These are phyloP conservation scores for Pseudotriccus pelzelni DNA, from an alignment of 2,797 vertebrate species.

Conservation along the genomic window DNA sequence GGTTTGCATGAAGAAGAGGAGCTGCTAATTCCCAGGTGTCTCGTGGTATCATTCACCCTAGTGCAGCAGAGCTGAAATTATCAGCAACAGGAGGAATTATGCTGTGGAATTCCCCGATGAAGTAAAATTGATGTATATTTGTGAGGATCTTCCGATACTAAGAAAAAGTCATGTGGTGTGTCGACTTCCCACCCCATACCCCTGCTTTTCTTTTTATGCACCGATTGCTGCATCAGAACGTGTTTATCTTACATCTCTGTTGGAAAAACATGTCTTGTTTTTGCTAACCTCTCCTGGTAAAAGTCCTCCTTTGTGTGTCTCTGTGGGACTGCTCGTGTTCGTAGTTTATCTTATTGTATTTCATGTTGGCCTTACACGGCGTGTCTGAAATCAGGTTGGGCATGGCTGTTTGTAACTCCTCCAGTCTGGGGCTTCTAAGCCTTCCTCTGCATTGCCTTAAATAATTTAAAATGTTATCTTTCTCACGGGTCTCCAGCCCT, in stretches of 20 bases:
- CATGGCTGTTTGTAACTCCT: background rate
- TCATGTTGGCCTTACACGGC: background rate
- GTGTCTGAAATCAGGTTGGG: background rate
- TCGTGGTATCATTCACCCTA: background rate
- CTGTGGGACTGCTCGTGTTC: background rate
- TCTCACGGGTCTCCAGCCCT: background rate
- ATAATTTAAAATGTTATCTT: slow-evolving; percentile 1
- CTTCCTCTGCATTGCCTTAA: background rate
- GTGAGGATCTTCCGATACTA: background rate
- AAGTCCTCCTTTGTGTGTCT: background rate
- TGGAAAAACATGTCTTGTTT: background rate
- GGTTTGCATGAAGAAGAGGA: background rate
- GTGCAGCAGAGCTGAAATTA: background rate
- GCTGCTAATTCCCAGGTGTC: background rate
- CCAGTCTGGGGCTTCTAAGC: background rate
- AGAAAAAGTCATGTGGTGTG: background rate
- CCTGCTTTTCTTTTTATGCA: background rate
- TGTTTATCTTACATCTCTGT: background rate
- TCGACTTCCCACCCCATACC: background rate
- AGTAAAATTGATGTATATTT: background rate
- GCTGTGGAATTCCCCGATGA: background rate
- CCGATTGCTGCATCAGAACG: background rate
- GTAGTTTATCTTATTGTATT: background rate
- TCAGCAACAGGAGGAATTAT: background rate
- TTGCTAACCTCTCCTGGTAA: background rate